Conservation (phyloP, 2,888 invertebrate species). For the Mesorhabditis belari region DNA sequence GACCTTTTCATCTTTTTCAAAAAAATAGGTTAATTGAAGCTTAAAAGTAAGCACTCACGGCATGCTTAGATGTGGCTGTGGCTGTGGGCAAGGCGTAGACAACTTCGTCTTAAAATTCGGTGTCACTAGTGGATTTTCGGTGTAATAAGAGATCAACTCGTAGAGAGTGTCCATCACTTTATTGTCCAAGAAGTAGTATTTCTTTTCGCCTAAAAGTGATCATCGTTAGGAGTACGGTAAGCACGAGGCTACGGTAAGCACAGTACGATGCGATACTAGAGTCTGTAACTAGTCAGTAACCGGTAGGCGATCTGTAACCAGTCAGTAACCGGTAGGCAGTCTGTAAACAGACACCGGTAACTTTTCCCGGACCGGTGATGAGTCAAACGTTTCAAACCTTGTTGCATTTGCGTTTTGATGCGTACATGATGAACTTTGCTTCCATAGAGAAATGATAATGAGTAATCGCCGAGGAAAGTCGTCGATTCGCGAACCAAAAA, state of each 20-base stretch:
- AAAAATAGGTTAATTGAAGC: no score
- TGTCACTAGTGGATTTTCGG: slow-evolving; percentile 30
- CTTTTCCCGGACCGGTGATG: no score
- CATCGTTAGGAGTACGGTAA: no score
- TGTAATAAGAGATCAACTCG: slow-evolving; percentile 52
- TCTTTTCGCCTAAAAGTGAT: slow-evolving; percentile 42
- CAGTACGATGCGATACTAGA: no score
- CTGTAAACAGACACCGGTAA: no score
- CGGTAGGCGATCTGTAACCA: no score
- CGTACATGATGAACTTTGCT: slow-evolving; percentile 50
- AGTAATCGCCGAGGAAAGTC: slow-evolving; percentile 77
- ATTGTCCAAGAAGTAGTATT: slow-evolving; percentile 50
- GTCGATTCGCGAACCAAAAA: slow-evolving; percentile 88
- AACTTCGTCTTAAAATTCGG: slow-evolving; percentile 37
- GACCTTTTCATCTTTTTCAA: no score
- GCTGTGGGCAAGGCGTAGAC: slow-evolving; percentile 50
- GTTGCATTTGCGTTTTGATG: slow-evolving; percentile 41
- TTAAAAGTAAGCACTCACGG: slow-evolving; percentile 18
- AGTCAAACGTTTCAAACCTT: slow-evolving; percentile 18
- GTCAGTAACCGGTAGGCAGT: no score
- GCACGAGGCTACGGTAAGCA: no score
- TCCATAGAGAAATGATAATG: slow-evolving; percentile 77
- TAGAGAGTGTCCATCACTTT: slow-evolving; percentile 50
- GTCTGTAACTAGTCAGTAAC: no score
- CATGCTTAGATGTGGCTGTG: slow-evolving; percentile 49